phyloP scores from a whole-genome alignment of 2,797 vertebrate genomes.

The Pelobates cultripes region DNA sequence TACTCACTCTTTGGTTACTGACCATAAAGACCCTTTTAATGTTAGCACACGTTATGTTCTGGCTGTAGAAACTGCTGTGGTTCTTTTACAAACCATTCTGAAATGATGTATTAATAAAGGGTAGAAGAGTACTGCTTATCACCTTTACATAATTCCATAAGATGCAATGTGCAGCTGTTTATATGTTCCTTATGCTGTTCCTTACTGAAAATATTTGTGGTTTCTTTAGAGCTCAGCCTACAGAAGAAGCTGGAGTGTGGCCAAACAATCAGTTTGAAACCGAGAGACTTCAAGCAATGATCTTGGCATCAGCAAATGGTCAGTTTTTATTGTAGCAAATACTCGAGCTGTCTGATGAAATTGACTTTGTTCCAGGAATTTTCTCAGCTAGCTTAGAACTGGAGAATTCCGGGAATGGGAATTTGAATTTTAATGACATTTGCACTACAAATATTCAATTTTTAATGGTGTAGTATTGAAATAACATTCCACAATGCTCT shows the following conservation, averaged over 20 bases:
- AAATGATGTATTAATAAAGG: no score
- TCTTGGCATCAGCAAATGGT: constrained; percentile 94
- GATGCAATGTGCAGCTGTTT: constrained; percentile 8
- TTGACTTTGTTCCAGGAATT: constrained; percentile 15
- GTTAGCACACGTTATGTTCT: no score
- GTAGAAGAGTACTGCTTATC: background rate
- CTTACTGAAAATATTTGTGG: constrained; percentile 46
- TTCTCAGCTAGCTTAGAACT: no score
- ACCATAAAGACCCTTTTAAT: no score
- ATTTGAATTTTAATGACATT: no score
- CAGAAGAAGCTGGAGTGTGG: constrained; percentile 96
- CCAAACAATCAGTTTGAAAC: constrained; percentile 97
- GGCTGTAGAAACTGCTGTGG: no score
- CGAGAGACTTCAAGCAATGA: constrained; percentile 96
- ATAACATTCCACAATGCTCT: no score
- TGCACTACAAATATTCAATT: no score
- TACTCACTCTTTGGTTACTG: no score
- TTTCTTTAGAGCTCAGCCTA: constrained; percentile 83
- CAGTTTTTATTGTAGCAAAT: constrained; percentile 63
- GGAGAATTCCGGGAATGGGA: no score
- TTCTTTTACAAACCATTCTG: no score
- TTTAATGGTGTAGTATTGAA: no score
- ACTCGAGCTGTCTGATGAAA: constrained; percentile 21
- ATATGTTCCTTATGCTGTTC: constrained; percentile 1
- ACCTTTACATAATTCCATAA: background rate